Conservation (phyloP, 2,797 vertebrate species). For the Hyperoplus immaculatus region DNA sequence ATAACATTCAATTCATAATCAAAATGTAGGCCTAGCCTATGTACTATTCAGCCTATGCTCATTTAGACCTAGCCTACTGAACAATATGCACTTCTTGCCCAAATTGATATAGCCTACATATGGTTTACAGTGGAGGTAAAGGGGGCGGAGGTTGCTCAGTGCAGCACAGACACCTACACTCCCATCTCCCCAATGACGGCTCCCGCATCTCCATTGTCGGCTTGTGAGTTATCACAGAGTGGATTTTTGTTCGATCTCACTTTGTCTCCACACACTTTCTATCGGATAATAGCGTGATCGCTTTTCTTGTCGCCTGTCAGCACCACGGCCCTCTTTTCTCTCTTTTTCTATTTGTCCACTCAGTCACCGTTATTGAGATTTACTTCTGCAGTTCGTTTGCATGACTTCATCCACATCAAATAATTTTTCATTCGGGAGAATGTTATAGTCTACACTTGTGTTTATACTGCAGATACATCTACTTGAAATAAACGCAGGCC, state of each 20-base stretch:
- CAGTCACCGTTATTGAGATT: neutral
- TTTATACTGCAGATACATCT: constrained; percentile 20
- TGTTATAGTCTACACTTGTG: neutral
- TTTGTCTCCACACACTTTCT: constrained; percentile 5
- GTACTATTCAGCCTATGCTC: no score
- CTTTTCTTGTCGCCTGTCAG: neutral
- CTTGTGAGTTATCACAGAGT: constrained; percentile 10
- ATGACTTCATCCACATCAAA: constrained; percentile 10
- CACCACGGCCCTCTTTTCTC: constrained; percentile 1
- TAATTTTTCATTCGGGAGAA: constrained; percentile 15
- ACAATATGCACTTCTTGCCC: no score
- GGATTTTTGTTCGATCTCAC: neutral
- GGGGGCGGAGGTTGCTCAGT: constrained; percentile 2
- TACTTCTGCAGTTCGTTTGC: neutral
- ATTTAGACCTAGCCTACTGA: no score
- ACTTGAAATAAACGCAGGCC: constrained; percentile 19
- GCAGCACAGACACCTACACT: constrained; percentile 2
- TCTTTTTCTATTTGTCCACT: neutral
- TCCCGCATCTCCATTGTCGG: neutral
- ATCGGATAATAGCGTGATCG: neutral
- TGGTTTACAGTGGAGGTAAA: neutral
- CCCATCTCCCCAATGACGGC: neutral
- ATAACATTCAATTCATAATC: no score
- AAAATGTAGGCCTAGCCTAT: no score
- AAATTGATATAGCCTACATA: no score